Evolutionary conservation across 2,797 vertebrate species (phyloP).

Genomic region (Sciurus carolinensis): DNA sequence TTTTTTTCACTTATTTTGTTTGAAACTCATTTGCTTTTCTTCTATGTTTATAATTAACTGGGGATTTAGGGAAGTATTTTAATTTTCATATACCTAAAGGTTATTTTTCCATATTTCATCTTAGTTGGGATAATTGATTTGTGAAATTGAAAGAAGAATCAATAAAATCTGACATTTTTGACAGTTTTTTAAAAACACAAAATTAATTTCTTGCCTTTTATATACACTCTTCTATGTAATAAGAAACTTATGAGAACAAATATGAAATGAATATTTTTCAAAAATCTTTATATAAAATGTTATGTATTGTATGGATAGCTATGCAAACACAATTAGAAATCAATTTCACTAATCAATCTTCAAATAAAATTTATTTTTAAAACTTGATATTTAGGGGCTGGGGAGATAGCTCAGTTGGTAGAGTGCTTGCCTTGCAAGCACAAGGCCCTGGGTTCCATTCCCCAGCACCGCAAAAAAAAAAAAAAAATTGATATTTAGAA

Average conservation of each 20-base stretch:
- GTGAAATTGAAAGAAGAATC: conserved; percentile 25
- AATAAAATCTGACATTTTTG: neutral
- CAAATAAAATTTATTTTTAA: neutral
- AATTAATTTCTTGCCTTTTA: neutral
- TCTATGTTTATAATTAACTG: conserved; percentile 11
- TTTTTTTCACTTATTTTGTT: conserved; percentile 14
- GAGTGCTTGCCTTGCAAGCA: too few relatives aligned
- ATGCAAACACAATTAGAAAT: neutral
- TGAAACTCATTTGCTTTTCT: neutral
- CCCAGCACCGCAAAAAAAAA: too few relatives aligned
- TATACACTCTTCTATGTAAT: neutral
- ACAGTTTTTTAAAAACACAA: neutral
- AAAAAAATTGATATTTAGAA: neutral
- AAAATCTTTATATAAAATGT: neutral
- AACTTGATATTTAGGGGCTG: neutral
- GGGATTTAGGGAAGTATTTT: neutral
- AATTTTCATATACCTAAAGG: neutral
- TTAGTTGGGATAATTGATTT: conserved; percentile 29
- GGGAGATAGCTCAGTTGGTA: too few relatives aligned
- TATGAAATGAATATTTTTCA: neutral
- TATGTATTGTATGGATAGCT: neutral
- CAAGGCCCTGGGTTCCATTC: too few relatives aligned
- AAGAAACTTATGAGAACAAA: conserved; percentile 23
- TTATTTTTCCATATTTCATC: neutral
- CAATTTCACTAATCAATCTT: neutral